Percentiles rank a stretch among this genome's conserved stretches.
Conservation (phyloP, 2,888 invertebrate species). For the Harpalus rubripes region DNA sequence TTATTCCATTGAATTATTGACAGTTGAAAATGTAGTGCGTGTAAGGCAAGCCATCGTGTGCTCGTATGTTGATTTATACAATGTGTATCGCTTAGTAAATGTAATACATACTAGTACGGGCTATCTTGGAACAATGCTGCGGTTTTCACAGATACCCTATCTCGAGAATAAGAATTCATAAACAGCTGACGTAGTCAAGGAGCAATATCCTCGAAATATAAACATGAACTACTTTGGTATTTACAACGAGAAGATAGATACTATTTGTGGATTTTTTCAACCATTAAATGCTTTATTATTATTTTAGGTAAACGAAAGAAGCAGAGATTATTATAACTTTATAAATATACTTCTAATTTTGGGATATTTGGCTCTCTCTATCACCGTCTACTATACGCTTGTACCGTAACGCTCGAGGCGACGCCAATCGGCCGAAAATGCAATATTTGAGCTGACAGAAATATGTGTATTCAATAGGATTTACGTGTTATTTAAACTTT, state of each 20-base stretch:
- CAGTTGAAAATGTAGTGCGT: neutral
- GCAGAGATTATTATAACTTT: too few species aligned
- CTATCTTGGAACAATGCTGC: conserved; percentile 7
- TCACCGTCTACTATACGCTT: too few species aligned
- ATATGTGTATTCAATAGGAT: too few species aligned
- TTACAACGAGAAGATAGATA: conserved; percentile 1
- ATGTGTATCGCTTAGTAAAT: neutral
- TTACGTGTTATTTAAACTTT: too few species aligned
- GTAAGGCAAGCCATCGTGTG: neutral
- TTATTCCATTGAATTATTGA: conserved; percentile 7
- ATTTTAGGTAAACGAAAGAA: too few species aligned
- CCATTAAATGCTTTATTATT: neutral
- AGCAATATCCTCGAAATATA: conserved; percentile 64
- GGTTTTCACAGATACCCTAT: conserved; percentile 26
- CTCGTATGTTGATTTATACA: neutral
- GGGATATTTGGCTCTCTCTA: too few species aligned
- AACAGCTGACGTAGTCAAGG: conserved; percentile 64
- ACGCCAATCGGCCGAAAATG: too few species aligned
- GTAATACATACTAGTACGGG: neutral
- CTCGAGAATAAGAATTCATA: conserved; percentile 44
- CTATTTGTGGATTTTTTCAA: conserved; percentile 57
- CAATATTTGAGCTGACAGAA: too few species aligned
- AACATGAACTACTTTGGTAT: conserved; percentile 65
- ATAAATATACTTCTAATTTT: too few species aligned
- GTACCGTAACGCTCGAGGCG: too few species aligned